Base-by-base conservation (phyloP, 2,113 vertebrate genomes). In the Pungitius pungitius region DNA sequence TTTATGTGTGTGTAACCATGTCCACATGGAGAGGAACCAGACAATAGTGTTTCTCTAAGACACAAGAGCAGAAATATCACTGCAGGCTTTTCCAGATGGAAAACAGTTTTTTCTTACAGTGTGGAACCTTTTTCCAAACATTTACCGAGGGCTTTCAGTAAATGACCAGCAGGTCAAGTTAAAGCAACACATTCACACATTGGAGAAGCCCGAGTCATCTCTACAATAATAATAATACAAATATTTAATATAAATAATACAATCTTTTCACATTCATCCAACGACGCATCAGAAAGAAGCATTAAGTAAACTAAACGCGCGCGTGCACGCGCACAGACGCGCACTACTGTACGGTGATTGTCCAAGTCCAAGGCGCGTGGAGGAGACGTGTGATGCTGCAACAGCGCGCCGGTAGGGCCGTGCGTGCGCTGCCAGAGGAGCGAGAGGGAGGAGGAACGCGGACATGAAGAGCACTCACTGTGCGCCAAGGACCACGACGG, bases 341-440 rank as follows among this genome's bases (percentile, higher is more conserved):
- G 33, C 33, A 35, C 33, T 35, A 35, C 33, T 35, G 33, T 35
- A 6, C 6, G 33, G 5, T 35, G 33, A 73, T 40, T 37, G 2
- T 17, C 47, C 22, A 22, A 58, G 49, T 77, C 42, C 11, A 24
- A 39, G 26, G 12, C 30, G 60, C 72, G 60, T 80, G 58, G 65
- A 52, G 45, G 47, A 51, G 76, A 76, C 40, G 42, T 37, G 83
- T 55, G 73, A 20, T 52, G 67, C 68, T 63, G 63, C 80, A 35
- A 3, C 85, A 54, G 82, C 57, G 76, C 61, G 77, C 84, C 84
- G 82, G 81, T 78, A 73, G 78, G 75, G 85, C 47, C 35, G 62
- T 3, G 62, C 54, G 13, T 58, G 62, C 22, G 57, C 49, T 33
- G 2, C 12, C 27, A 52, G 75, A 22, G 62, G 63, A 35, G 55